phyloP scores from a whole-genome alignment of 2,888 invertebrate genomes.

The Abrostola triplasia region DNA sequence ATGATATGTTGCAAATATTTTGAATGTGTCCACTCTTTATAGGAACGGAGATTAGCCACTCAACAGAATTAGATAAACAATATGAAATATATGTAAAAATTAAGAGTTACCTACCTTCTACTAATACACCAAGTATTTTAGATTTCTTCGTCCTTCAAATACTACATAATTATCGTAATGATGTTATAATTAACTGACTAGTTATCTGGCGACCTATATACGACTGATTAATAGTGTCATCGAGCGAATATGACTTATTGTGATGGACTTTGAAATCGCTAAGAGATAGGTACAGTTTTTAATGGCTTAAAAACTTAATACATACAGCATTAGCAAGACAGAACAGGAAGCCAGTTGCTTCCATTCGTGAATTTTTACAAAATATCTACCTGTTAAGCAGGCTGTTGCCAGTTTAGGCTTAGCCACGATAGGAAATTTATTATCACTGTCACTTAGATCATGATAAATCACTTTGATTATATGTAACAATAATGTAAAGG shows the following conservation, averaged over 20 bases:
- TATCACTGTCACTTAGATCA: neutral
- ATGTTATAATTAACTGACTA: constrained; percentile 10
- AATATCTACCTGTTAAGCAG: neutral
- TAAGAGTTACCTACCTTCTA: neutral
- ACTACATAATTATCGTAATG: constrained; percentile 6
- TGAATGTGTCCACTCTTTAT: too few species aligned
- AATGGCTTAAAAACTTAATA: neutral
- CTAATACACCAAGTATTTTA: neutral
- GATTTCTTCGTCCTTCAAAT: constrained; percentile 1
- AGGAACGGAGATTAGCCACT: too few species aligned
- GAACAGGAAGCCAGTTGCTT: too few species aligned
- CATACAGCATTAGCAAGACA: neutral
- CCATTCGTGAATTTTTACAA: too few species aligned
- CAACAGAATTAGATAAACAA: too few species aligned
- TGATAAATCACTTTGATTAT: too few species aligned
- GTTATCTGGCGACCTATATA: constrained; percentile 21
- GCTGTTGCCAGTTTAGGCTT: neutral
- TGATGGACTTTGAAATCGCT: constrained; percentile 2
- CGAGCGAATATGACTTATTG: neutral
- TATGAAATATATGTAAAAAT: too few species aligned
- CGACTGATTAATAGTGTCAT: constrained; percentile 8
- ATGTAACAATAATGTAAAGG: too few species aligned
- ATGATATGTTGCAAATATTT: too few species aligned
- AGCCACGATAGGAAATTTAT: neutral
- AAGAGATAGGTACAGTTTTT: neutral